Evolutionary conservation across 2,797 vertebrate genomes (phyloP), one percentile per base, ranked within the genome.

Genomic region (Luscinia megarhynchos): DNA sequence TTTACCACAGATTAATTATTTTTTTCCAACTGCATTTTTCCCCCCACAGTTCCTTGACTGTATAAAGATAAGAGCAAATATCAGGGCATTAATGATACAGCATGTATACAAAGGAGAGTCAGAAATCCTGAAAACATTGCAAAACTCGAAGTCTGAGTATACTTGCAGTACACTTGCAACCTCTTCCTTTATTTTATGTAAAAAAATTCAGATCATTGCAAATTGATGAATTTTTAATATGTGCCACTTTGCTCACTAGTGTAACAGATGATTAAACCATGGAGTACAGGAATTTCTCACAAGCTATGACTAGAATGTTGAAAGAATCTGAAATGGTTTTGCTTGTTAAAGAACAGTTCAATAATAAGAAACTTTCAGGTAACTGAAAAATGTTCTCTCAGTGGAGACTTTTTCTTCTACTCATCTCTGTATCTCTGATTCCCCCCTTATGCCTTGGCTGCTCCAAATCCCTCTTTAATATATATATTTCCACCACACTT

Each of bases 81-180:
- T 66, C 62, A 75, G 74, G 43, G 12, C 26, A 48, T 38, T 76
- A 70, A 63, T n/a, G 53, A 63, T 45, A 53, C 2, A 67, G 9
- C 0, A 0, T 2, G 2, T 1, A 0, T 23, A 7, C 4, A 67
- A 76, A 85, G 6, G 6, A 77, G 27, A 45, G 12, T 45, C 3
- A 89, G 22, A 45, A 87, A 55, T 75, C 24, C 27, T 85, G 38
- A 72, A 90, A 80, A 57, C 23, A 59, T 18, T 48, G 3, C 13
- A 58, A 78, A 78, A 34, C 17, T 81, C 3, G 0, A 76, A 79
- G 13, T 17, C 27, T 58, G 63, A 58, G 30, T 50, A 50, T 10
- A 27, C 48, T 50, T 50, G 48, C 62, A 58, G 30, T 32, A 50
- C 32, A 54, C 19, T 24, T 40, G 12, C 7, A 79, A 0, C 0